These are phyloP conservation scores for Crotalus adamanteus DNA, from an alignment of 2,797 vertebrate species.

Conservation along the genomic window DNA sequence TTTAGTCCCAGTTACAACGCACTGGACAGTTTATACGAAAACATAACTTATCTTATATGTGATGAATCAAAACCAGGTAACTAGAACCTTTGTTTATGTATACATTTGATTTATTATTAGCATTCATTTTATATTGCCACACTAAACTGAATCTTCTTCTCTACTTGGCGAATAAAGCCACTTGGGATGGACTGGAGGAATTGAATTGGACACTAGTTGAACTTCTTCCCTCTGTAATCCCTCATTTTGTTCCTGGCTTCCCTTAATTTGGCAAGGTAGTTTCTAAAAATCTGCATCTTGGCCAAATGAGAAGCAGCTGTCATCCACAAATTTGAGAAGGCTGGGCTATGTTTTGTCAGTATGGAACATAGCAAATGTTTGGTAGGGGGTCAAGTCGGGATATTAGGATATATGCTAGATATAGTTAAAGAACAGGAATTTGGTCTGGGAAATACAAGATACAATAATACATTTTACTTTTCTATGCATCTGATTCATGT, in stretches of 20 bases:
- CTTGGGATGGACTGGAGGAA: background rate
- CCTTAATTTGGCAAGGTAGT: background rate
- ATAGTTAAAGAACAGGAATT: background rate
- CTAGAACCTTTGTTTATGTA: background rate
- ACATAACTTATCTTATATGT: slow-evolving; percentile 72
- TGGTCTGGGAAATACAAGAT: background rate
- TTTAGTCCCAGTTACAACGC: slow-evolving; percentile 67
- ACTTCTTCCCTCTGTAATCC: background rate
- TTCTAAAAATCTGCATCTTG: background rate
- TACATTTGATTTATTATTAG: background rate
- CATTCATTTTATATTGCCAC: background rate
- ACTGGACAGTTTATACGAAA: slow-evolving; percentile 69
- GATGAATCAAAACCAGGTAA: slow-evolving; percentile 75
- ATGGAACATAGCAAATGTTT: background rate
- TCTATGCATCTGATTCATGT: background rate
- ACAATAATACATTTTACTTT: background rate
- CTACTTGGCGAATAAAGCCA: background rate
- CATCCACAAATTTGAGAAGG: background rate
- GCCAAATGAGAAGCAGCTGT: background rate
- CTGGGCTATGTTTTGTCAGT: background rate
- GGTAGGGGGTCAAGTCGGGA: background rate
- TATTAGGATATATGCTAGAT: background rate
- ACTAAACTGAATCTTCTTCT: background rate
- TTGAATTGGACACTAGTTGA: background rate
- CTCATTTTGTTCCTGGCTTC: background rate